Evolutionary conservation across 2,113 vertebrate species (phyloP).

Genomic region (Muntiacus muntjak): DNA sequence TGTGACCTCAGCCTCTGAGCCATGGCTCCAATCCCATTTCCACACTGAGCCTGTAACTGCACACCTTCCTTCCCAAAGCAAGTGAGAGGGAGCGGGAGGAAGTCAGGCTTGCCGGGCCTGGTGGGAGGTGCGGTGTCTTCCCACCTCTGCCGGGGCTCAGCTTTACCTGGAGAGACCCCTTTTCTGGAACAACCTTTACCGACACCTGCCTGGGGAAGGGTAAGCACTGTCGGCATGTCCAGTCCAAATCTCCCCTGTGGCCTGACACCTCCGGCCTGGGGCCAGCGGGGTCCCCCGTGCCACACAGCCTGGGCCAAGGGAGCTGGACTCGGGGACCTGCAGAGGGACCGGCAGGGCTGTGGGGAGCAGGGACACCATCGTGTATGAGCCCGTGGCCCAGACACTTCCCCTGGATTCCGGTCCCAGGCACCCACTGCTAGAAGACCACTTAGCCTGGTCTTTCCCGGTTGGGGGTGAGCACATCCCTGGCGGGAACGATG

Average conservation of each 20-base stretch:
- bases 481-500: background rate
- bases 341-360: background rate
- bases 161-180: background rate
- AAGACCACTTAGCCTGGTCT: background rate
- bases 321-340: background rate
- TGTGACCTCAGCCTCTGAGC: background rate
- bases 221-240: no score
- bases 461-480: no score
- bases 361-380: background rate
- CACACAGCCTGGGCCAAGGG: background rate
- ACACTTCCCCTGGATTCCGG: background rate
- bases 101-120: background rate
- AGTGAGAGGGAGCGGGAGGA: background rate
- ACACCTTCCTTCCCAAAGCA: background rate
- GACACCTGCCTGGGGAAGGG: background rate
- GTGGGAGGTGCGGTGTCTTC: rapidly evolving
- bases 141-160: no score
- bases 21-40: background rate
- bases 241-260: no score
- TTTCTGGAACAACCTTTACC: background rate
- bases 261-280: no score
- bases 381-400: background rate
- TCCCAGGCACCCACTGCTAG: background rate
- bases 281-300: rapidly evolving
- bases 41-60: rapidly evolving